Base-by-base conservation (phyloP, 1,140 invertebrate genomes). In the Tenebrio molitor region DNA sequence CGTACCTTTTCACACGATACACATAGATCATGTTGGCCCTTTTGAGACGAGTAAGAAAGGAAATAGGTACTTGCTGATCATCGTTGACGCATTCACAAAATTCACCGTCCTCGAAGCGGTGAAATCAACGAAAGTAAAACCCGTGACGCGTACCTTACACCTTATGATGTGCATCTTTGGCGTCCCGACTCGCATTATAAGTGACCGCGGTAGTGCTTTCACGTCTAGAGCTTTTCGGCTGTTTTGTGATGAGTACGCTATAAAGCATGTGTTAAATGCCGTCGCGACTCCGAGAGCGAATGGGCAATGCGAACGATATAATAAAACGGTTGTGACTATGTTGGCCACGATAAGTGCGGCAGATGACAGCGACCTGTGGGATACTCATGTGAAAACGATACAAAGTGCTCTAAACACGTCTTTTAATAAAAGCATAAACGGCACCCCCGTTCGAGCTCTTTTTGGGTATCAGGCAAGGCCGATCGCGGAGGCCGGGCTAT, bases 71-170 rank as follows among this genome's bases (percentile, higher is more conserved):
- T 42, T 84, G 36, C 12, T 41, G 4, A 12, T 41, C 5, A 12
- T 41, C 12, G 36, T 41, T 2, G 83, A 84, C 12, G 79, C 81
- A 0, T 84, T 78, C 64, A 81, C 77, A 0, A 83, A 82, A 68
- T 83, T 76, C 68, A 29, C 19, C 1, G 2, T 67, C 8, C 1
- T 67, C 2, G 34, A 50, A 14, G 5, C 42, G 3, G 64, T 68
- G 2, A 46, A 41, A 34, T 50, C 44, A n/a, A 72, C 70, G 21
- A 62, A 53, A 34, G 12, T 44, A 15, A 67, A 42, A 10, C 14
- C 33, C 10, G 53, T 41, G 4, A 64, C 44, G 4, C 7, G n/a
- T 10, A 19, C 17, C n/a, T 19, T 69, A 16, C 2, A 19, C 3
- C 5, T 15, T 12, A 34, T 68, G n/a, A 41, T 69, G 14, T 21